phyloP scores from a whole-genome alignment of 2,888 invertebrate genomes.

The Boloria euphrosyne region DNA sequence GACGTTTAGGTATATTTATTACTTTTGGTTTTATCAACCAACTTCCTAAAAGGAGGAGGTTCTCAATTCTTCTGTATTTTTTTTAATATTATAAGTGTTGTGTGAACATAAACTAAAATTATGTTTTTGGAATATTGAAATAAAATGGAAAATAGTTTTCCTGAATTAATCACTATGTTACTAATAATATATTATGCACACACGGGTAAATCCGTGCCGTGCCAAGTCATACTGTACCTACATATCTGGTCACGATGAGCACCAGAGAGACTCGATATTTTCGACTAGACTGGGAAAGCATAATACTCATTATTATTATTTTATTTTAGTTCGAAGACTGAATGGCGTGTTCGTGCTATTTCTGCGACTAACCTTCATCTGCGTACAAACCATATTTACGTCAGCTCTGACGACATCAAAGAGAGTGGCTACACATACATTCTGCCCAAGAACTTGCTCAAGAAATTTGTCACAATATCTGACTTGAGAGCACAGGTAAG shows the following conservation, averaged over 20 bases:
- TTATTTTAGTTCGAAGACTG: slow-evolving; percentile 93
- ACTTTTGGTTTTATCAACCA: slow-evolving; percentile 24
- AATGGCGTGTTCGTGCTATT: slow-evolving; percentile 99
- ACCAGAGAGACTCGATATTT: too few species aligned
- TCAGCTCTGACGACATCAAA: slow-evolving; percentile 99
- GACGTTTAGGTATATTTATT: slow-evolving; percentile 87
- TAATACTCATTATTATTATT: not conserved
- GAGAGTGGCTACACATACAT: slow-evolving; percentile 99
- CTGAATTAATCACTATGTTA: too few species aligned
- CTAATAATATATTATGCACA: too few species aligned
- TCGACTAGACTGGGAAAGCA: too few species aligned
- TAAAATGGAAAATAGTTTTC: too few species aligned
- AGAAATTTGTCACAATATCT: slow-evolving; percentile 99
- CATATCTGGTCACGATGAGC: too few species aligned
- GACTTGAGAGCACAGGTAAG: slow-evolving; percentile 96
- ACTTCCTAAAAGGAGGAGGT: too few species aligned
- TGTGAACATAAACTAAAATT: not conserved
- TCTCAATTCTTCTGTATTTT: too few species aligned
- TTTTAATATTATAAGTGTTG: not conserved
- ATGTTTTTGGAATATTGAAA: too few species aligned
- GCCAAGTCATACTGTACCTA: too few species aligned
- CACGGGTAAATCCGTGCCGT: too few species aligned
- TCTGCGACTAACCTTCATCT: slow-evolving; percentile 98
- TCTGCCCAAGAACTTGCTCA: slow-evolving; percentile 96
- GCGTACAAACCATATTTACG: slow-evolving; percentile 99